Percentiles rank a stretch among this genome's conserved stretches.
Evolutionary conservation across 1,140 invertebrate genomes (phyloP).

Genomic region (Eurytemora carolleeae): DNA sequence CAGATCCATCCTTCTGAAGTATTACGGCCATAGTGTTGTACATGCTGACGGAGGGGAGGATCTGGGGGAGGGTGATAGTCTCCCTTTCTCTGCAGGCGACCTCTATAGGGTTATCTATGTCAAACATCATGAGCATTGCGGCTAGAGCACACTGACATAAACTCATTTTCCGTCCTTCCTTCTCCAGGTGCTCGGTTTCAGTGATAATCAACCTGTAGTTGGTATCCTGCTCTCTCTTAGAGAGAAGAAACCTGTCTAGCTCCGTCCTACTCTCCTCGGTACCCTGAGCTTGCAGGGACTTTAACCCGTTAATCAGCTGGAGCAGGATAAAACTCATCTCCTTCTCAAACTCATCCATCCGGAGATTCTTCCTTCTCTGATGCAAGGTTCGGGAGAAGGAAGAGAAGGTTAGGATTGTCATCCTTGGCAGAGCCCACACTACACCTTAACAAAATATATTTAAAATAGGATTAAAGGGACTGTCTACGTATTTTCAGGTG

Average conservation of each 20-base stretch:
- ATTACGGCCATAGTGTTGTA: not conserved
- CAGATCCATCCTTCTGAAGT: not conserved
- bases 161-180: not conserved
- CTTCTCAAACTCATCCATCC: not conserved
- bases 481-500: too few species aligned
- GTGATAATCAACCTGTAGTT: not conserved
- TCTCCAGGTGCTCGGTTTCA: not conserved
- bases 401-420: not conserved
- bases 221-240: not conserved
- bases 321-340: not conserved
- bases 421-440: not conserved
- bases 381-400: not conserved
- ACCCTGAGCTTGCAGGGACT: not conserved
- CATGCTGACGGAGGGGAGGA: not conserved
- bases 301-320: not conserved
- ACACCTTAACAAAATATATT: not conserved
- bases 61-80: not conserved
- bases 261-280: not conserved
- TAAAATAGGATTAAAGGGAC: too few species aligned
- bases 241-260: not conserved
- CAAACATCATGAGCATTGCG: not conserved
- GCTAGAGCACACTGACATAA: not conserved
- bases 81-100: too few species aligned
- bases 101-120: too few species aligned
- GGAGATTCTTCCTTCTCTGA: not conserved